Evolutionary conservation across 2,113 vertebrate species (phyloP).

Genomic region (Oreochromis tanganicae): DNA sequence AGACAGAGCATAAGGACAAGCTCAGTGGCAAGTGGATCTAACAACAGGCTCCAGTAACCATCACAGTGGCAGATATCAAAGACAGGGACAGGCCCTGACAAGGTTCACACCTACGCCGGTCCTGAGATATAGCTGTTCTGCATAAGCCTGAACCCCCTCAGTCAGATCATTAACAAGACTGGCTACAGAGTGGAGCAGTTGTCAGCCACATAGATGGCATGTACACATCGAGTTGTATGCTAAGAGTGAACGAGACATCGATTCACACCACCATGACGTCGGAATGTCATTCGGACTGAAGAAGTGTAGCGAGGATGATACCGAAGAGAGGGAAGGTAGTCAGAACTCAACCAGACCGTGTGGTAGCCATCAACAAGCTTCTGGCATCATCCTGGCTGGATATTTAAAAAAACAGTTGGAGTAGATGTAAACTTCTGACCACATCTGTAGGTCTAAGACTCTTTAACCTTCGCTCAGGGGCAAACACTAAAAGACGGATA

Average conservation of each 20-base stretch:
- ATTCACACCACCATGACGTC: background rate
- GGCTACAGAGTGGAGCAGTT: background rate
- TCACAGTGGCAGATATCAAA: background rate
- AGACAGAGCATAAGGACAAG: background rate
- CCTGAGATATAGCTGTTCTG: too few relatives aligned
- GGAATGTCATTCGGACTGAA: too few relatives aligned
- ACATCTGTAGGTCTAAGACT: background rate
- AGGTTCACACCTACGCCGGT: background rate
- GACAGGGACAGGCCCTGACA: background rate
- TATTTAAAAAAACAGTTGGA: background rate
- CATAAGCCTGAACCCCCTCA: background rate
- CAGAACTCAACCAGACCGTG: background rate
- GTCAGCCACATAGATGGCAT: background rate
- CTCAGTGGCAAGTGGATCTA: background rate
- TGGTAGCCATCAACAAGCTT: background rate
- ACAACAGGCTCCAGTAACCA: background rate
- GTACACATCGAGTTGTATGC: background rate
- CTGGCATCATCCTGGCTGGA: background rate
- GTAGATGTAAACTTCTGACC: background rate
- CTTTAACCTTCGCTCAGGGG: rapidly evolving
- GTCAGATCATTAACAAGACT: background rate
- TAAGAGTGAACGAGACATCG: background rate
- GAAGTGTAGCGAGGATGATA: too few relatives aligned
- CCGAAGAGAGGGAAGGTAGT: too few relatives aligned
- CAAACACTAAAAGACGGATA: background rate